Percentiles rank a stretch among this genome's conserved stretches.
Conservation (phyloP, 2,888 invertebrate species). For the Nephrotoma flavescens region DNA sequence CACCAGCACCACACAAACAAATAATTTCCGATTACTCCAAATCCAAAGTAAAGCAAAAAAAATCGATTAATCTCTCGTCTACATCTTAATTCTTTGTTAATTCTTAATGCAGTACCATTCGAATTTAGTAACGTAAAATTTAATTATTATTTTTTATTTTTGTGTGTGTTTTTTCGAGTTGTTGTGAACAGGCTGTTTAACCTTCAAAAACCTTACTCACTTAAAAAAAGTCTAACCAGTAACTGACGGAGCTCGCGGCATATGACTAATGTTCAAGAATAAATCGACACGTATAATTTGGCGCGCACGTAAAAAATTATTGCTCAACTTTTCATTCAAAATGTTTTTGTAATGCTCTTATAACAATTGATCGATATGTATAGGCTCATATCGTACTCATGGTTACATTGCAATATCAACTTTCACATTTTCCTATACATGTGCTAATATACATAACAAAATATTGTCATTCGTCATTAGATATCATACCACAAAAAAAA, state of each 20-base stretch:
- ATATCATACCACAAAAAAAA: background rate
- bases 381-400: background rate
- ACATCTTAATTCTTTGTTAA: background rate
- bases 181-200: background rate
- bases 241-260: background rate
- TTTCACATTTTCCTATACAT: background rate
- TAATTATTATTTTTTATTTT: background rate
- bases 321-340: background rate
- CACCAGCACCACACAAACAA: too few species aligned
- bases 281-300: background rate
- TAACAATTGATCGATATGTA: background rate
- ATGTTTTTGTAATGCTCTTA: background rate
- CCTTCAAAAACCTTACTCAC: background rate
- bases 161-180: background rate
- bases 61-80: background rate
- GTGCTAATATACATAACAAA: background rate
- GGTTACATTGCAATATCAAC: background rate
- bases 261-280: background rate
- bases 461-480: background rate
- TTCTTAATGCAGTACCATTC: background rate
- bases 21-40: background rate
- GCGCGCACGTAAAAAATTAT: background rate
- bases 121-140: background rate
- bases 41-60: background rate
- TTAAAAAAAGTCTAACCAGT: background rate